Conservation (phyloP, 2,797 vertebrate genomes). For the Anas capensis region DNA sequence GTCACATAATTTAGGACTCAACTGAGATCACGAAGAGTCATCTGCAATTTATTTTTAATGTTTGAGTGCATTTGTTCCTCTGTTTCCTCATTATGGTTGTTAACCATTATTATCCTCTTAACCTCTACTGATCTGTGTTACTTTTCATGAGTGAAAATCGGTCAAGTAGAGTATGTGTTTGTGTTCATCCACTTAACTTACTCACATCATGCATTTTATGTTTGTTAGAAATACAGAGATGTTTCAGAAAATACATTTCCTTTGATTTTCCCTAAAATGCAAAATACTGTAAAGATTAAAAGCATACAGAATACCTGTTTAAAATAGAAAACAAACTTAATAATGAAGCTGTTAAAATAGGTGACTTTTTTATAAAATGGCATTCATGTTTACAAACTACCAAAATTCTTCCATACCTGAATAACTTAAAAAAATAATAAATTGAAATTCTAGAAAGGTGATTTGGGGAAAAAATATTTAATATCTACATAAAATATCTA, state of each 20-base stretch:
- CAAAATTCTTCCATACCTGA: neutral
- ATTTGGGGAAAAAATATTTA: neutral
- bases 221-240: conserved; percentile 21
- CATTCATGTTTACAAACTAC: neutral
- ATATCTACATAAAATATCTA: neutral
- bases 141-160: conserved; percentile 30
- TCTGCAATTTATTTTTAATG: neutral
- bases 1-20: neutral
- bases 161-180: neutral
- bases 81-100: conserved; percentile 23
- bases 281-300: neutral
- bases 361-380: neutral
- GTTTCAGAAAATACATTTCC: conserved; percentile 38
- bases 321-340: accelerated
- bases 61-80: conserved; percentile 8
- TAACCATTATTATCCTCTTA: conserved; percentile 48
- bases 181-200: conserved; percentile 34
- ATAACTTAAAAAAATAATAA: neutral
- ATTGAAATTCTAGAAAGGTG: neutral
- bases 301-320: neutral
- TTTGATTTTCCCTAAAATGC: neutral
- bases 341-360: neutral
- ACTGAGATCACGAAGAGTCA: neutral
- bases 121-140: conserved; percentile 53
- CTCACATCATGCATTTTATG: neutral